Percentiles rank a stretch among this genome's conserved stretches.
Evolutionary conservation across 2,888 invertebrate genomes (phyloP).

Genomic region (Ennomos erosarius): DNA sequence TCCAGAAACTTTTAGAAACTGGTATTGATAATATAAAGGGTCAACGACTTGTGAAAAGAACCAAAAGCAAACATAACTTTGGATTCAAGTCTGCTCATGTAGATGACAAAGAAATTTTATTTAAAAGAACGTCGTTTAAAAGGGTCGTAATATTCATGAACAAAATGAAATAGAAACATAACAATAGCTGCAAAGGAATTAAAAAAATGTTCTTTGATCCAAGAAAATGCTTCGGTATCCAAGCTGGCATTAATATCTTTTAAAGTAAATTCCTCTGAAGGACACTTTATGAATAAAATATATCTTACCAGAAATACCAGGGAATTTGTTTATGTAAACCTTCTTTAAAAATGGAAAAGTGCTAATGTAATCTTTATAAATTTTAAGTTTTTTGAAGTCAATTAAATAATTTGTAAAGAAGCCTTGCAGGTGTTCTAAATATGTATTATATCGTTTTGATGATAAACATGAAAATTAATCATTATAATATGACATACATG

Average conservation of each 20-base stretch:
- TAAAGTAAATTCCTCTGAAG: background rate
- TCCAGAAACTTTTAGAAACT: no score
- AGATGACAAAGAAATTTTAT: conserved; percentile 19
- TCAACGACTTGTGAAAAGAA: background rate
- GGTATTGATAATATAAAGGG: background rate
- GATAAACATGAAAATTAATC: no score
- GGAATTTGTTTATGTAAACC: no score
- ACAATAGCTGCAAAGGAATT: conserved; percentile 28
- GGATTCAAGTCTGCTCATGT: conserved; percentile 24
- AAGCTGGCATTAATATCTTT: conserved; percentile 10
- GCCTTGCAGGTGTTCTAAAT: no score
- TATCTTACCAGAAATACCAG: no score
- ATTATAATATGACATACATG: no score
- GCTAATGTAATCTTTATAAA: no score
- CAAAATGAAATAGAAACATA: conserved; percentile 30
- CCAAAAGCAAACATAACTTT: background rate
- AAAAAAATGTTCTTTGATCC: conserved; percentile 37
- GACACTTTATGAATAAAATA: background rate
- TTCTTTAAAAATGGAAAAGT: no score
- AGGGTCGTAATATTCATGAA: conserved; percentile 12
- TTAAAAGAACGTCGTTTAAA: conserved; percentile 22
- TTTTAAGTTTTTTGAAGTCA: no score
- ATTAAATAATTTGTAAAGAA: no score
- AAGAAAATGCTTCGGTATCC: conserved; percentile 11
- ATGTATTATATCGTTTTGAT: no score